Base-by-base conservation (phyloP, 2,797 vertebrate species). In the Manis javanica region DNA sequence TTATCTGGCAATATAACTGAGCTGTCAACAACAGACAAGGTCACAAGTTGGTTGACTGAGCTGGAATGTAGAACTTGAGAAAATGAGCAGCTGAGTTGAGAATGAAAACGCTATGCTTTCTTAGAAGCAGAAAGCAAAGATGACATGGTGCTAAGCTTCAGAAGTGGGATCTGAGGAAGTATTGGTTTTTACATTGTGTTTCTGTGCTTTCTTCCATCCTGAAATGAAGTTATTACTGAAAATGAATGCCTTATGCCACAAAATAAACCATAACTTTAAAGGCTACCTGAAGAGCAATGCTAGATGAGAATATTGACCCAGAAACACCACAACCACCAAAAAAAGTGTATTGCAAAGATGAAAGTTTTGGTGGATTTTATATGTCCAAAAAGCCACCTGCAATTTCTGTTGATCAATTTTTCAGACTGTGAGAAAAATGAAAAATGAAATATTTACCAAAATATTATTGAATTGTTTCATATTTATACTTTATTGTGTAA, bases 11-110 rank as follows among this genome's bases (percentile, higher is more conserved):
- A 51, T 85, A 18, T 85, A 93, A 91, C 55, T 24, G 57, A 69
- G 81, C 92, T 95, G 87, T 96, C 95, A 95, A 46, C 66, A 95
- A n/a, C 66, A 81, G 77, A 94, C 55, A 72, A 57, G 94, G 87
- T 97, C 95, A 97, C 46, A 91, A 24, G 55, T 87, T 86, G 46
- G 78, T 75, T 95, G 91, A 66, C 74, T 84, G 87, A 90, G n/a
- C 21, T 84, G 14, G 15, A 96, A 94, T 87, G 14, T 57, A 85
- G 61, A 95, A 95, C 89, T 53, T 96, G 93, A 97, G 75, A 96
- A 94, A 94, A 69, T 93, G 86, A 97, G 84, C 66, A 90, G 84
- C 61, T 87, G 97, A 90, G 66, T 74, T 94, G 93, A 93, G 97
- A 96, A 91, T 94, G 89, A 96, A 89, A 95, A 89, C 26, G 21